Percentiles rank a stretch among this genome's conserved stretches.
These are phyloP conservation scores for Caenorhabditis japonica DNA, from an alignment of 2,888 invertebrate genomes.

Conservation along the genomic window DNA sequence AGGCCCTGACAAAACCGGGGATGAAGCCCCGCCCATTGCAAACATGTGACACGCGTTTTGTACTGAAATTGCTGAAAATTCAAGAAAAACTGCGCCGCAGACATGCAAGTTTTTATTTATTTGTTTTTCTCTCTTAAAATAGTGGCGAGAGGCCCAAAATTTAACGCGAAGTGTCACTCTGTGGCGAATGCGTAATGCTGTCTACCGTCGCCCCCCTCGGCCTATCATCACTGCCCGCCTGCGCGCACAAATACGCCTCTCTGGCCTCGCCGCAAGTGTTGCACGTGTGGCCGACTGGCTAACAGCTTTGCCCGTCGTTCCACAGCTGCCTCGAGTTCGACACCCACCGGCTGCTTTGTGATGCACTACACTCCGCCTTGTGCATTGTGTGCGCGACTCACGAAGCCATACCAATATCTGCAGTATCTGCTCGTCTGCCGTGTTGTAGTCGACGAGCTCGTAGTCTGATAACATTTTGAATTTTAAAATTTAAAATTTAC, in stretches of 20 bases:
- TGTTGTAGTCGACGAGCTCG: constrained; percentile 51
- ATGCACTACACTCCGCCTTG: constrained; percentile 31
- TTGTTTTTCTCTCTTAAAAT: too few species aligned
- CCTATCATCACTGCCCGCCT: too few species aligned
- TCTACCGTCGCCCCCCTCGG: too few species aligned
- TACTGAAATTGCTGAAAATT: too few species aligned
- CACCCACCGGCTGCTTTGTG: constrained; percentile 31
- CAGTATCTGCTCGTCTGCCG: constrained; percentile 53
- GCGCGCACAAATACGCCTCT: constrained; percentile 3
- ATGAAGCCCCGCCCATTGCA: too few species aligned
- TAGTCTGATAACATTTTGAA: constrained; percentile 53
- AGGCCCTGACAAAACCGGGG: too few species aligned
- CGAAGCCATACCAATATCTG: constrained; percentile 49
- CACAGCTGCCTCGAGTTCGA: constrained; percentile 3
- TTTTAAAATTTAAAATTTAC: constrained; percentile 19
- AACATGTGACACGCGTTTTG: too few species aligned
- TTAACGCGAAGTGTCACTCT: too few species aligned
- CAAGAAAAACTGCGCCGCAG: too few species aligned
- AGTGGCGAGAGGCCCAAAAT: too few species aligned
- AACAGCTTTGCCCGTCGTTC: background rate
- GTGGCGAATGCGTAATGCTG: too few species aligned
- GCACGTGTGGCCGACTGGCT: constrained; percentile 44
- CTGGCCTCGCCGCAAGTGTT: background rate
- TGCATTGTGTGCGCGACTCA: constrained; percentile 43
- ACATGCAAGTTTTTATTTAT: too few species aligned